phyloP scores from a whole-genome alignment of 2,888 invertebrate genomes.

The Suillia variegata region DNA sequence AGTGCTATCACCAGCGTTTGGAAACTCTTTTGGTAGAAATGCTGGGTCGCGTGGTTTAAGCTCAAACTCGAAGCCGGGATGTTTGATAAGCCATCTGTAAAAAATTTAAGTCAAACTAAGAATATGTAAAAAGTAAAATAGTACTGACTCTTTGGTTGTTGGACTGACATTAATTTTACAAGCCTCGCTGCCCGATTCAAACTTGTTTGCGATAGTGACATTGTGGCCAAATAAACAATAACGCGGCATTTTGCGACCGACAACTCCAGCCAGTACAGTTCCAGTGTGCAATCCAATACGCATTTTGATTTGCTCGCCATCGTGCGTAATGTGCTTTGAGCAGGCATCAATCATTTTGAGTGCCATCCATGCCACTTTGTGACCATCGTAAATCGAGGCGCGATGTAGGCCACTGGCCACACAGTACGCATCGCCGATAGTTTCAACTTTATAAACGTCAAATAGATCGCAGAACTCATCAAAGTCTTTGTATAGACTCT shows the following conservation, averaged over 20 bases:
- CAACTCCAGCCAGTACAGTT: conserved; percentile 90
- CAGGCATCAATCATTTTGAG: conserved; percentile 92
- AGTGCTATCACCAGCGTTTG: conserved; percentile 76
- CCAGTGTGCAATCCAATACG: conserved; percentile 94
- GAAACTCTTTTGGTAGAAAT: conserved; percentile 85
- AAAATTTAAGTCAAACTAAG: background rate
- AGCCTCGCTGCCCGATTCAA: conserved; percentile 92
- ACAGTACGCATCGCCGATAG: conserved; percentile 95
- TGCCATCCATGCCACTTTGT: conserved; percentile 96
- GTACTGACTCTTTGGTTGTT: conserved; percentile 84
- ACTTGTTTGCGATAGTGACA: conserved; percentile 93
- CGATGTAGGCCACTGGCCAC: conserved; percentile 92
- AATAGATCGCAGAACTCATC: conserved; percentile 90
- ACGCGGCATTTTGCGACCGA: conserved; percentile 80
- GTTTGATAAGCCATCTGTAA: conserved; percentile 75
- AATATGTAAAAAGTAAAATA: background rate
- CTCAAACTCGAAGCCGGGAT: conserved; percentile 72
- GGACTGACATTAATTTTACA: conserved; percentile 91
- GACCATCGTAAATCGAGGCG: conserved; percentile 84
- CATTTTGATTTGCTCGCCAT: conserved; percentile 91
- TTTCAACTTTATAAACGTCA: conserved; percentile 97
- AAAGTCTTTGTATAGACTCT: conserved; percentile 90
- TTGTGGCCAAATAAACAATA: conserved; percentile 96
- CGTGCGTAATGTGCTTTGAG: conserved; percentile 84
- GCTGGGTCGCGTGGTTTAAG: conserved; percentile 77